phyloP scores from a whole-genome alignment of 1,140 invertebrate species.

The Dermatophagoides farinae region DNA sequence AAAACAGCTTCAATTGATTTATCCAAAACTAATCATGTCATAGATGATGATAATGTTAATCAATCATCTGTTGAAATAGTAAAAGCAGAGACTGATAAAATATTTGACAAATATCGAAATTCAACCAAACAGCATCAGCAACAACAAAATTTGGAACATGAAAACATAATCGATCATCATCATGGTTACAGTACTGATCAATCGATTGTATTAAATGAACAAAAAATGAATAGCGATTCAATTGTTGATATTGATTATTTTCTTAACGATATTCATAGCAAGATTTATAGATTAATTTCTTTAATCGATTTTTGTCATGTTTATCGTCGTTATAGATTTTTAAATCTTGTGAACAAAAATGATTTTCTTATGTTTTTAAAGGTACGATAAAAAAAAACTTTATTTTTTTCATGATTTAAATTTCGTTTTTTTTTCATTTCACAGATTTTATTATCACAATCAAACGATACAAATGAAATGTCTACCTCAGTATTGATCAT shows the following conservation, averaged over 20 bases:
- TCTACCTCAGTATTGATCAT: not conserved
- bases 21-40: too few species aligned
- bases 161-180: not conserved
- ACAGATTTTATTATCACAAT: not conserved
- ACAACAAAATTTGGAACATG: not conserved
- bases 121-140: not conserved
- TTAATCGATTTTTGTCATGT: not conserved
- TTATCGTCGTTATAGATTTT: not conserved
- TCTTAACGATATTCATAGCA: slow-evolving; percentile 24
- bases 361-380: slow-evolving; percentile 1
- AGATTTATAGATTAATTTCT: not conserved
- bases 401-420: not conserved
- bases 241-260: slow-evolving; percentile 2
- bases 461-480: not conserved
- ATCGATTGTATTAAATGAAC: not conserved
- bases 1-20: too few species aligned
- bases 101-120: not conserved
- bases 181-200: not conserved
- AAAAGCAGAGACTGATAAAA: slow-evolving; percentile 1
- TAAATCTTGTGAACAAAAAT: not conserved
- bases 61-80: not conserved
- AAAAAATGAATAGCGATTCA: not conserved
- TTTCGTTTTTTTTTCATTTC: not conserved
- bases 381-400: not conserved
- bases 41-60: too few species aligned